Evolutionary conservation across 2,113 vertebrate species (phyloP).

Genomic region (Meles meles): DNA sequence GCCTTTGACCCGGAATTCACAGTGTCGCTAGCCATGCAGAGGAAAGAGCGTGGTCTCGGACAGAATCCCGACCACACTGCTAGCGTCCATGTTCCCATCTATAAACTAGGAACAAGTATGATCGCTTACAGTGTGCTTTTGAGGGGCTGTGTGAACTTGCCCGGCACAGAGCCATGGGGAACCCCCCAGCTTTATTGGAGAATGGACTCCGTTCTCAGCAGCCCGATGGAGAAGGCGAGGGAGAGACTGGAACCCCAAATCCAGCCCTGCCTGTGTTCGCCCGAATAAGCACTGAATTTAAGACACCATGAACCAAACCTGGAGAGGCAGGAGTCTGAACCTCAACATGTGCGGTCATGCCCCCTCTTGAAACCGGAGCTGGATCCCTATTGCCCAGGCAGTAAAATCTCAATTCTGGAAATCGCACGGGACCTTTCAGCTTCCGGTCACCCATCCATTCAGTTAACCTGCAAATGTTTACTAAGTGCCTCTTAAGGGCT

Average conservation of each 20-base stretch:
- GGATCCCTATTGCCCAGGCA: background rate
- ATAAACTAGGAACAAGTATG: background rate
- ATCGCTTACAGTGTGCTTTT: background rate
- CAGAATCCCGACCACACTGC: background rate
- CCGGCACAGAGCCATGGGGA: background rate
- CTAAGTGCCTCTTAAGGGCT: background rate
- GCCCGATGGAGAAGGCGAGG: background rate
- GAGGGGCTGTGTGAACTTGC: background rate
- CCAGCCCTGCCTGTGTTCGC: constrained; percentile 4
- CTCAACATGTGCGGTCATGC: accelerated
- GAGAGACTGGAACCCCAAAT: background rate
- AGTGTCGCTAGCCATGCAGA: background rate
- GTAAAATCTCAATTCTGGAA: background rate
- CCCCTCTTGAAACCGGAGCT: background rate
- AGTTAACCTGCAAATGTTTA: background rate
- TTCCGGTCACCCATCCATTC: background rate
- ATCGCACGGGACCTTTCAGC: background rate
- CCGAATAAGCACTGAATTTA: constrained; percentile 31
- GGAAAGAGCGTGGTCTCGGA: background rate
- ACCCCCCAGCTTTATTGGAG: background rate
- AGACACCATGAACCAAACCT: background rate
- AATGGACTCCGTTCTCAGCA: background rate
- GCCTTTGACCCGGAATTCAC: background rate
- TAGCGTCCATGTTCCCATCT: background rate
- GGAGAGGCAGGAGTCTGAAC: background rate